These are phyloP conservation scores for Eclectus roratus DNA, from an alignment of 2,113 vertebrate species.

Conservation along the genomic window DNA sequence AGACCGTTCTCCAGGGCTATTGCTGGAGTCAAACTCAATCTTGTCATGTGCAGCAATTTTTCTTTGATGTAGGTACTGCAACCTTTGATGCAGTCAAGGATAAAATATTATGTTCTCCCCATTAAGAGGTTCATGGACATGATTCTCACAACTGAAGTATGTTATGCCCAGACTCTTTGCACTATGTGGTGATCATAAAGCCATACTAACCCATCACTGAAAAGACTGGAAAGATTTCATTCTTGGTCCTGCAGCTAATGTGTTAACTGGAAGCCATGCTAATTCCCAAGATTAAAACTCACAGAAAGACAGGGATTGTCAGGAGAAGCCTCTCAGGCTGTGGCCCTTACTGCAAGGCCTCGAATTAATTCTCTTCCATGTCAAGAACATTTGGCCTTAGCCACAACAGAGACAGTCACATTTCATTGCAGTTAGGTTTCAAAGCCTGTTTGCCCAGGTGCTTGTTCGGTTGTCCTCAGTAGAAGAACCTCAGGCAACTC, in stretches of 20 bases:
- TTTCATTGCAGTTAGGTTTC: conserved; percentile 37
- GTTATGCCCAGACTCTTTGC: neutral
- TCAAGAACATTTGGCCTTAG: conserved; percentile 54
- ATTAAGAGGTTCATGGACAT: rapidly evolving
- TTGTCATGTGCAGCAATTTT: rapidly evolving
- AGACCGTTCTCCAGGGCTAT: neutral
- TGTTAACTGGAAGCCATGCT: neutral
- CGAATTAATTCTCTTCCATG: conserved; percentile 34
- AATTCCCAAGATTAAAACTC: neutral
- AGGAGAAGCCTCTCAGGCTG: conserved; percentile 26
- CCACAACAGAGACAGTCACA: neutral
- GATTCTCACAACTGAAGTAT: rapidly evolving
- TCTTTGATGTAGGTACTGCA: rapidly evolving
- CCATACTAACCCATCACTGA: neutral
- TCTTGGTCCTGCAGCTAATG: neutral
- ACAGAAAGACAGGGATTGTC: neutral
- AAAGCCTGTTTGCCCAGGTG: conserved; percentile 44
- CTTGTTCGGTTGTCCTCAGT: neutral
- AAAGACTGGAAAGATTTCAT: neutral
- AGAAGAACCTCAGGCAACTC: neutral
- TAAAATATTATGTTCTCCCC: neutral
- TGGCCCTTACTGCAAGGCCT: neutral
- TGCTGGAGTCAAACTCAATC: neutral
- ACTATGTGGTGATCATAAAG: rapidly evolving
- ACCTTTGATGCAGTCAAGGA: neutral